phyloP scores from a whole-genome alignment of 2,888 invertebrate genomes.

The Galerucella nymphaeae region DNA sequence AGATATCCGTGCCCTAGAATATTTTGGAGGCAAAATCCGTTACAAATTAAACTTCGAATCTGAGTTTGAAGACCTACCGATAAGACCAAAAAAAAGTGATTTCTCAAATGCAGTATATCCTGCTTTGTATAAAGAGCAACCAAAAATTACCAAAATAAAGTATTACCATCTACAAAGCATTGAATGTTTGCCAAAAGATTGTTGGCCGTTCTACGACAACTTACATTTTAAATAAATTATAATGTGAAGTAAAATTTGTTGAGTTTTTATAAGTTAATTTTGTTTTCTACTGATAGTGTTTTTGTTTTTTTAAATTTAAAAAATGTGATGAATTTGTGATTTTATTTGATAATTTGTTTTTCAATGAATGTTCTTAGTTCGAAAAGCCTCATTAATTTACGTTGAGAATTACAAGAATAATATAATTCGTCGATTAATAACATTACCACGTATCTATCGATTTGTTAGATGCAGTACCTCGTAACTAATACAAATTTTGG shows the following conservation, averaged over 20 bases:
- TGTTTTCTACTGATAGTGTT: constrained; percentile 13
- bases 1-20: constrained; percentile 5
- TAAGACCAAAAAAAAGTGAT: constrained; percentile 23
- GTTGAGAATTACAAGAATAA: too few species aligned
- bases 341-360: constrained; percentile 10
- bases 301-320: constrained; percentile 7
- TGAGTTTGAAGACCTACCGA: constrained; percentile 10
- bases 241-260: constrained; percentile 11
- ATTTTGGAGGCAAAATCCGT: constrained; percentile 19
- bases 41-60: constrained; percentile 6
- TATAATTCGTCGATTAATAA: neutral
- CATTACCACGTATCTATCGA: constrained; percentile 1
- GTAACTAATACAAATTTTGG: constrained; percentile 8
- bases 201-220: constrained; percentile 28
- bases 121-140: constrained; percentile 1
- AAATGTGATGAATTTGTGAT: constrained; percentile 12
- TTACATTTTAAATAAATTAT: constrained; percentile 17
- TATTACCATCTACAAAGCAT: constrained; percentile 23
- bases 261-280: constrained; percentile 3
- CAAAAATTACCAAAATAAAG: constrained; percentile 21
- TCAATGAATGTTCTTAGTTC: neutral
- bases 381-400: neutral
- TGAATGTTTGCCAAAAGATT: constrained; percentile 26
- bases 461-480: constrained; percentile 9
- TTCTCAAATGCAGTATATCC: constrained; percentile 7